Percentiles rank a stretch among this genome's conserved stretches.
phyloP scores from a whole-genome alignment of 2,113 vertebrate species.

The Aepyceros melampus region DNA sequence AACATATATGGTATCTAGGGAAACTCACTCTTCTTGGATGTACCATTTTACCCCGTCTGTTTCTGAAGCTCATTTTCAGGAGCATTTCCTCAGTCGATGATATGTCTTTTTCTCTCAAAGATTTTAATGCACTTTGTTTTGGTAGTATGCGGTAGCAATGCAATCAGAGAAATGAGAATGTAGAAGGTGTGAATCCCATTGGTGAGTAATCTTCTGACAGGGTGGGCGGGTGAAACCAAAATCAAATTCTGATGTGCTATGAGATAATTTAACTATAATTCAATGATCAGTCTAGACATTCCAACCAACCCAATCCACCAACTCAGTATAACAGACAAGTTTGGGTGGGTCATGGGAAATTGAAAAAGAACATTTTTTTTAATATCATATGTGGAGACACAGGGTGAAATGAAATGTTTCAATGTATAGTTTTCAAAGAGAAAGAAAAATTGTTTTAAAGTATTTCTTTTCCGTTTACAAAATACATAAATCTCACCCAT shows the following conservation, averaged over 20 bases:
- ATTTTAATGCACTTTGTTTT: constrained; percentile 7
- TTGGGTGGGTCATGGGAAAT: neutral
- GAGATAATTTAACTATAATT: neutral
- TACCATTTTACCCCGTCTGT: neutral
- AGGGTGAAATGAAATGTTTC: neutral
- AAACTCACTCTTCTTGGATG: neutral
- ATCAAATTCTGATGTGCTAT: neutral
- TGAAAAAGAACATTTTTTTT: neutral
- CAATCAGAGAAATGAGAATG: neutral
- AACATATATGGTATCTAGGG: neutral
- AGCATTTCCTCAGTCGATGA: constrained; percentile 15
- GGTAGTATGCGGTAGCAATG: neutral
- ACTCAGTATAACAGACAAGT: neutral
- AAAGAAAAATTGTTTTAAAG: neutral
- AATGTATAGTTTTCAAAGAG: neutral
- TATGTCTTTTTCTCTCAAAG: neutral
- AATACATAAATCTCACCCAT: neutral
- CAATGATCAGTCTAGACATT: neutral
- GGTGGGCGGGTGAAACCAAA: neutral
- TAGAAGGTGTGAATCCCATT: neutral
- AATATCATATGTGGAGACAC: neutral
- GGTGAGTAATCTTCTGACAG: neutral
- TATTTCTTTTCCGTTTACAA: constrained; percentile 8
- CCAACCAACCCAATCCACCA: neutral
- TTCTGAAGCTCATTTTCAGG: constrained; percentile 41